Base-by-base conservation (phyloP, 2,888 invertebrate genomes). In the Stramonita haemastoma region DNA sequence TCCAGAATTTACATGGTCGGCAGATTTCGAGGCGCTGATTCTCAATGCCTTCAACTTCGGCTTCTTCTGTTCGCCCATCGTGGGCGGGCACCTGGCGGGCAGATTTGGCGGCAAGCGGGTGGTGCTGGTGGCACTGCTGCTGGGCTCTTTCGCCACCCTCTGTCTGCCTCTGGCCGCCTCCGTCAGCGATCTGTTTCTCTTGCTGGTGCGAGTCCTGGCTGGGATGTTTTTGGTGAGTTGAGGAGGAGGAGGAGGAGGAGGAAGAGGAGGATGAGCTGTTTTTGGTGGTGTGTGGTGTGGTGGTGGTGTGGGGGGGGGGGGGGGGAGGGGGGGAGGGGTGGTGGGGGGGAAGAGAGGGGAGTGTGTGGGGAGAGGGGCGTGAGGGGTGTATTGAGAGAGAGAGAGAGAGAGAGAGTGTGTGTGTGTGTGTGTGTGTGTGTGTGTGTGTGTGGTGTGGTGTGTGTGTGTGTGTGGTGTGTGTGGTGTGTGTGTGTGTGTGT, bases 91-190 rank as follows among this genome's bases (percentile, higher is more conserved):
- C 92, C 94, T 98, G 36, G 97, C 98, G 0, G 98, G 98, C 93
- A 97, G 97, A 93, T 98, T 98, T 92, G 98, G 98, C 46, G 98
- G 98, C n/a, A 98, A 98, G 95, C 97, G 97, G 96, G 97, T 98
- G 0, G 96, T 98, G 19, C 98, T 98, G 0, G 96, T 98, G 90
- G 98, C 98, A 86, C 97, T 98, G 34, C 96, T 98, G 0, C 97
- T 97, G 15, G 98, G 98, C 0, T 98, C 98, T 0, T 95, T 98
- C 26, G 97, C 98, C 93, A 98, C 98, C 0, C 94, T 98, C 4
- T 94, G 98, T 1, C 98, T 98, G 0, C 98, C 98, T 0, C 94
- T 97, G 92, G 97, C 97, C 1, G 97, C 98, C 4, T 96, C 97
- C 84, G 95, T 97, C 26, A 97, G 98, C 15, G 97, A 97, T 17